These are phyloP conservation scores for Papilio helenus DNA, from an alignment of 1,140 invertebrate species.

Conservation along the genomic window DNA sequence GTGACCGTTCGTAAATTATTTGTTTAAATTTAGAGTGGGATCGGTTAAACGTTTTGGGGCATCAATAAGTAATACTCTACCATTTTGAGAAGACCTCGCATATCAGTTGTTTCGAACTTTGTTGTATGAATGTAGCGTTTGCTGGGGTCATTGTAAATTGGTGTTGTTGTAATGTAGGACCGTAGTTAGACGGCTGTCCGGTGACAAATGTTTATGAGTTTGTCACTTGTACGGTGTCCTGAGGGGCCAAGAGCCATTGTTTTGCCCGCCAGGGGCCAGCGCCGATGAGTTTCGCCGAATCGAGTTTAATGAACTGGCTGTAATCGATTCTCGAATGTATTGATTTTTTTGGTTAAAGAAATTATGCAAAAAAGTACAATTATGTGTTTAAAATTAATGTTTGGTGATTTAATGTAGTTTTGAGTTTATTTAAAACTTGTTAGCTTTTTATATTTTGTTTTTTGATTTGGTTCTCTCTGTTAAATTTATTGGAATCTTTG, in stretches of 20 bases:
- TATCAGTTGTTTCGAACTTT: neutral
- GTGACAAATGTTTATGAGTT: conserved; percentile 82
- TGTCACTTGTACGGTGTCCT: conserved; percentile 67
- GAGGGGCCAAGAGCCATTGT: conserved; percentile 53
- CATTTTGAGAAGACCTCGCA: conserved; percentile 53
- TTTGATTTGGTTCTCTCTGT: neutral
- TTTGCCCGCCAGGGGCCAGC: conserved; percentile 52
- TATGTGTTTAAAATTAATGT: conserved; percentile 4
- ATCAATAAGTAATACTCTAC: conserved; percentile 76
- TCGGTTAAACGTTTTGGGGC: conserved; percentile 78
- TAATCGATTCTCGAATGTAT: conserved; percentile 40
- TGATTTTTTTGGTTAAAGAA: conserved; percentile 12
- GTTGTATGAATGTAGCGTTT: conserved; percentile 15
- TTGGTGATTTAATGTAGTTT: conserved; percentile 8
- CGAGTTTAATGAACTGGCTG: conserved; percentile 57
- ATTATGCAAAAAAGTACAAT: conserved; percentile 35
- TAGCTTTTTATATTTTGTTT: neutral
- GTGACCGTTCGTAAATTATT: conserved; percentile 80
- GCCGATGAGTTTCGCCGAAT: conserved; percentile 54
- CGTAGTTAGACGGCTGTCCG: conserved; percentile 69
- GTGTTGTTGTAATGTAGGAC: conserved; percentile 61
- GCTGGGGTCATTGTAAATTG: conserved; percentile 51
- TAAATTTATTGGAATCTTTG: no score
- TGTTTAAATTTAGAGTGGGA: conserved; percentile 79
- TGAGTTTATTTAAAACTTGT: neutral